These are phyloP conservation scores for Petrolisthes manimaculis DNA, from an alignment of 2,888 invertebrate species.

Conservation along the genomic window DNA sequence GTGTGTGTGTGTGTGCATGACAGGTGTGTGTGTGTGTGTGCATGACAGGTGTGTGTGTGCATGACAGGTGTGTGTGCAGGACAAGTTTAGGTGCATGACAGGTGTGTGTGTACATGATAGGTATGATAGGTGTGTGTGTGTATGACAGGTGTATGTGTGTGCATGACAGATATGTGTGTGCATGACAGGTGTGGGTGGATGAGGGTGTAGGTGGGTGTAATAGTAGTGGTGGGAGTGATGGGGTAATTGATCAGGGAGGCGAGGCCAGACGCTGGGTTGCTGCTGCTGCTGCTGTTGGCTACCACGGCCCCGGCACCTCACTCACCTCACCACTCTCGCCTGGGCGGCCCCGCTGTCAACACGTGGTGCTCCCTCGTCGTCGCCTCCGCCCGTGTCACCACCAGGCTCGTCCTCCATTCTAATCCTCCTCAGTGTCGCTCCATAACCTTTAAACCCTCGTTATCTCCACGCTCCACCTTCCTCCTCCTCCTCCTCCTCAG, in stretches of 20 bases:
- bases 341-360: slow-evolving; percentile 56
- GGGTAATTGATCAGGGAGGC: slow-evolving; percentile 59
- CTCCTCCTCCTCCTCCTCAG: not conserved
- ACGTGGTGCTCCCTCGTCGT: slow-evolving; percentile 28
- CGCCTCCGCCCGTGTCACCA: slow-evolving; percentile 8
- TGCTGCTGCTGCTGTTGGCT: not conserved
- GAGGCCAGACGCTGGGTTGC: slow-evolving; percentile 43
- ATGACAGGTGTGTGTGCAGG: not conserved
- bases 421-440: not conserved
- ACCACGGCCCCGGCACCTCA: not conserved
- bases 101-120: not conserved
- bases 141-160: not conserved
- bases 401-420: slow-evolving; percentile 1
- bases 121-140: slow-evolving; percentile 5
- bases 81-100: not conserved
- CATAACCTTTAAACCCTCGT: no score
- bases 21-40: slow-evolving; percentile 11
- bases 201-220: slow-evolving; percentile 13
- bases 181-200: not conserved
- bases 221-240: slow-evolving; percentile 30
- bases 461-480: not conserved
- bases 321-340: slow-evolving; percentile 50
- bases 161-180: not conserved
- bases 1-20: not conserved
- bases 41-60: not conserved